Conservation (phyloP, 2,797 vertebrate species). For the Emys orbicularis region DNA sequence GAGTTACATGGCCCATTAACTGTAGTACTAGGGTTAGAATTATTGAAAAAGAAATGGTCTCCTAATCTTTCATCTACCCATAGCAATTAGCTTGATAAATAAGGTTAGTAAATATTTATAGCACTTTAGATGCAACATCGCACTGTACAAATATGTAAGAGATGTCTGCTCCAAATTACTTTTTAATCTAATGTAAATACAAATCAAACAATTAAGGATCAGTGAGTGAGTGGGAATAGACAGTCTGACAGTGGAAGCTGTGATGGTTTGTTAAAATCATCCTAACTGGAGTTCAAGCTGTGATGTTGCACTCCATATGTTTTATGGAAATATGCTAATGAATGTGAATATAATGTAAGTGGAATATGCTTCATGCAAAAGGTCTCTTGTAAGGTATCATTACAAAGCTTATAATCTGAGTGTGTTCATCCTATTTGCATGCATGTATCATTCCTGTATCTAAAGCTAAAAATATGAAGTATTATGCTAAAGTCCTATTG, state of each 20-base stretch:
- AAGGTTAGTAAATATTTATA: not conserved
- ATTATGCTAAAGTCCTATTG: too few species aligned
- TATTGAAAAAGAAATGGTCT: not conserved
- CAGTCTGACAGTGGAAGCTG: not conserved
- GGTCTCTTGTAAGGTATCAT: too few species aligned
- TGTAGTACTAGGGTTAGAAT: not conserved
- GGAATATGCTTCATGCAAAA: too few species aligned
- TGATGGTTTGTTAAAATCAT: not conserved
- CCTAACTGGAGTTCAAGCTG: not conserved
- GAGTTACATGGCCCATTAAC: not conserved
- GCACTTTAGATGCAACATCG: not conserved
- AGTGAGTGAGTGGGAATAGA: conserved; percentile 52
- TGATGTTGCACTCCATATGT: too few species aligned
- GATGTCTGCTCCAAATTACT: not conserved
- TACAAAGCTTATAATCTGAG: too few species aligned
- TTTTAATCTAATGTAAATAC: not conserved
- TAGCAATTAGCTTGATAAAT: not conserved
- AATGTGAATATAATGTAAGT: fast-evolving
- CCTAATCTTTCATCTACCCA: not conserved
- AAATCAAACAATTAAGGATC: not conserved
- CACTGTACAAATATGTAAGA: not conserved
- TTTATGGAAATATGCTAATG: not conserved
- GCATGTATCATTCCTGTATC: too few species aligned
- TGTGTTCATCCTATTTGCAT: too few species aligned
- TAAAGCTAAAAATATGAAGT: too few species aligned